phyloP scores from a whole-genome alignment of 2,888 invertebrate genomes.

The Drosophila greeni region DNA sequence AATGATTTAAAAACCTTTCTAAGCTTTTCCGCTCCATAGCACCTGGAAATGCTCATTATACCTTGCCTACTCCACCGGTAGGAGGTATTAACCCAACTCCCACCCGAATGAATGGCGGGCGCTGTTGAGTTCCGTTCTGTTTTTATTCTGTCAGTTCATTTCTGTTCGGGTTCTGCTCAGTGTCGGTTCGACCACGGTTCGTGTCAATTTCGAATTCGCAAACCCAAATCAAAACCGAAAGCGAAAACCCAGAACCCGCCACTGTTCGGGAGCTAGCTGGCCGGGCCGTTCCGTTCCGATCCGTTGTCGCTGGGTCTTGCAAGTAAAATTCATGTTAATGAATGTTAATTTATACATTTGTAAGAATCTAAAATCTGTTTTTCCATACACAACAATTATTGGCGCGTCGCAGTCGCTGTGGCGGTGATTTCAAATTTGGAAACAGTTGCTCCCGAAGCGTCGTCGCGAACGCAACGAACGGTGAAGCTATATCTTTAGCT shows the following conservation, averaged over 20 bases:
- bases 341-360: constrained; percentile 73
- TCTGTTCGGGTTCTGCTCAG: constrained; percentile 32
- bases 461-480: constrained; percentile 22
- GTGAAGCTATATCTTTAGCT: constrained; percentile 10
- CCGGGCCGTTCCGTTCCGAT: constrained; percentile 21
- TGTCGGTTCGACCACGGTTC: constrained; percentile 33
- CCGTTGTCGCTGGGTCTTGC: constrained; percentile 47
- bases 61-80: constrained; percentile 14
- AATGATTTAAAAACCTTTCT: neutral
- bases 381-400: constrained; percentile 52
- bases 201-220: constrained; percentile 46
- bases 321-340: constrained; percentile 67
- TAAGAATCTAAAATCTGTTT: constrained; percentile 60
- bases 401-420: constrained; percentile 29
- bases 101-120: constrained; percentile 59
- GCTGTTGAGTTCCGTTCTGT: constrained; percentile 44
- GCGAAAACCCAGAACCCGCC: constrained; percentile 14
- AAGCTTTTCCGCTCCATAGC: neutral
- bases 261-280: constrained; percentile 41
- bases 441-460: constrained; percentile 42
- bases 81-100: constrained; percentile 50
- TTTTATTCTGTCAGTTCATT: constrained; percentile 36
- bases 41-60: constrained; percentile 1
- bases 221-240: constrained; percentile 16
- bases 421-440: constrained; percentile 32